Evolutionary conservation across 2,797 vertebrate genomes (phyloP), one percentile per base, ranked within the genome.

Genomic region (Microcaecilia unicolor): DNA sequence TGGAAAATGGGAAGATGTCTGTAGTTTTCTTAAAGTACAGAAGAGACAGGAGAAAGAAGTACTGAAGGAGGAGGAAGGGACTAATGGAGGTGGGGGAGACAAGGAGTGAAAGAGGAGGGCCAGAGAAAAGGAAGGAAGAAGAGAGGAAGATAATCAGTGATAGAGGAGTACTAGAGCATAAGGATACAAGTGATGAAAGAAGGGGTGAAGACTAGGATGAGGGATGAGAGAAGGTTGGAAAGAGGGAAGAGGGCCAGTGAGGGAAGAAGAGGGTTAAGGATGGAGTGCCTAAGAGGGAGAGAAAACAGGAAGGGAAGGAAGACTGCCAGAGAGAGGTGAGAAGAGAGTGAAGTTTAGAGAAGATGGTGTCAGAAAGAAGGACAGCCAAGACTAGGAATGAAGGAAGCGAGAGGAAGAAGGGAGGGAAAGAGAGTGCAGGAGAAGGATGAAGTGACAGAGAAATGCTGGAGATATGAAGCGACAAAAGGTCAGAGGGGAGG

Each of bases 121-220:
- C 51, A 58, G 44, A 55, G 41, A n/a, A n/a, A n/a, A n/a, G n/a
- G 9, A 6, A 31, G 18, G 10, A 13, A 14, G 32, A 9, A 10
- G 10, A 15, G 5, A 15, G 9, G 8, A 11, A 24, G 10, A 8
- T 9, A n/a, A 35, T 31, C 47, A 40, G n/a, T 7, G 28, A 24
- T 23, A 21, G 15, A 8, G 25, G 19, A 54, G 46, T 58, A 41
- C 65, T 51, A 58, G 44, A 55, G 41, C 19, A 51, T 36, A 15
- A 25, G 25, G 37, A 33, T 40, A 41, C 41, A 20, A 53, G 44
- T 57, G 54, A 30, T 20, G 49, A 48, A 58, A 51, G 53, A 64
- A 54, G 51, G 59, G 60, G 48, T 67, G 53, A 57, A 62, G 58
- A 60, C 14, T 22, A 40, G 25, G n/a, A 26, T 40, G 25, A 12